These are phyloP conservation scores for Conops quadrifasciatus DNA, from an alignment of 2,888 invertebrate genomes.

Conservation along the genomic window DNA sequence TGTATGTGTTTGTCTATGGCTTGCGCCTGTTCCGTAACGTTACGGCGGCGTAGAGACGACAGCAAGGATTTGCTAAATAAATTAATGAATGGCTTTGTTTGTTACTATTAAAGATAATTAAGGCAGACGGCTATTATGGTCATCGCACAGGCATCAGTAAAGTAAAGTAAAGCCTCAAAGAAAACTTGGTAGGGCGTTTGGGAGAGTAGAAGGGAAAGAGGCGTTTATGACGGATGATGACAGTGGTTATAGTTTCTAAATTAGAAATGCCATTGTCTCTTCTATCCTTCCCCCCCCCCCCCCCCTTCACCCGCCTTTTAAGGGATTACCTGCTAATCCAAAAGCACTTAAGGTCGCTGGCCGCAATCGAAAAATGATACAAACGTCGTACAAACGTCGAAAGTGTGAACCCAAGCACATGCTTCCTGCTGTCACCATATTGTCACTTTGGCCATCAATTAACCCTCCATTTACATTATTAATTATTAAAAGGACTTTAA, in stretches of 20 bases:
- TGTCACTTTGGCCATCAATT: too few species aligned
- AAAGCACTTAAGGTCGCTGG: too few species aligned
- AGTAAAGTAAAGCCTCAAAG: background rate
- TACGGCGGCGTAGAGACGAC: background rate
- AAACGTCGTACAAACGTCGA: too few species aligned
- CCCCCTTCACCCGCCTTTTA: too few species aligned
- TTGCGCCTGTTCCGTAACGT: background rate
- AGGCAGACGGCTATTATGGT: background rate
- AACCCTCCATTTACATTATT: too few species aligned
- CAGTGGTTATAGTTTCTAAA: background rate
- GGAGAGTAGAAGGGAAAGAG: background rate
- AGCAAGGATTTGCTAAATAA: background rate
- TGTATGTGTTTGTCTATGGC: background rate
- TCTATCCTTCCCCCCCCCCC: background rate
- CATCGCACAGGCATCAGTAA: background rate
- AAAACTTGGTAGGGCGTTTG: background rate
- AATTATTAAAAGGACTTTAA: too few species aligned
- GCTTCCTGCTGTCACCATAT: background rate
- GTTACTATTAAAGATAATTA: conserved; percentile 15
- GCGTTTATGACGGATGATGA: background rate
- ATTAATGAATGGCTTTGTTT: conserved; percentile 11
- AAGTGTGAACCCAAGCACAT: conserved; percentile 6
- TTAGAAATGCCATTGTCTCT: background rate
- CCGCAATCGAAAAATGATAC: too few species aligned
- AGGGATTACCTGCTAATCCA: too few species aligned